Evolutionary conservation across 2,888 invertebrate genomes (phyloP).

Genomic region (Sarcophaga caerulescens): DNA sequence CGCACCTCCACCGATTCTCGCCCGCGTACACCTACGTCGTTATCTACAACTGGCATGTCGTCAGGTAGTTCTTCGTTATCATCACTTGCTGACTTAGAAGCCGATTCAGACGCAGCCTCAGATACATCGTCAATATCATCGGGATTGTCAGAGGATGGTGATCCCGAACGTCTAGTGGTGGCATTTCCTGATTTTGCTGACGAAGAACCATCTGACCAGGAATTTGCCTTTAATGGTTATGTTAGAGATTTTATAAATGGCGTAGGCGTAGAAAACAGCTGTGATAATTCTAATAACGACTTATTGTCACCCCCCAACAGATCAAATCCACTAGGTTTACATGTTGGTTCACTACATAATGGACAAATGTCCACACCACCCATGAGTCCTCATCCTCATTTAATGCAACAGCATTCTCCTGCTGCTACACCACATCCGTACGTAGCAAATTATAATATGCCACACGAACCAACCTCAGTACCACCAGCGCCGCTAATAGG

Average conservation of each 20-base stretch:
- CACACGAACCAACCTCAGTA: slow-evolving; percentile 56
- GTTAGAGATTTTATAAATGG: slow-evolving; percentile 80
- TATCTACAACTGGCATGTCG: slow-evolving; percentile 78
- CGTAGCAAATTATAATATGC: slow-evolving; percentile 63
- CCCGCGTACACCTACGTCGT: slow-evolving; percentile 70
- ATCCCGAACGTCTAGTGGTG: slow-evolving; percentile 74
- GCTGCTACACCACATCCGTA: slow-evolving; percentile 68
- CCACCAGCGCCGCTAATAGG: slow-evolving; percentile 51
- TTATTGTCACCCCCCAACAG: slow-evolving; percentile 45
- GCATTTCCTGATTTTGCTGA: slow-evolving; percentile 79
- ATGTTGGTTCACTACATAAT: slow-evolving; percentile 42
- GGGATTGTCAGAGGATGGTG: slow-evolving; percentile 74
- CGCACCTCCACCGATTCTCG: slow-evolving; percentile 77
- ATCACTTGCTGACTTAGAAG: slow-evolving; percentile 72
- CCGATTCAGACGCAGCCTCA: slow-evolving; percentile 75
- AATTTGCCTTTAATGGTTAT: slow-evolving; percentile 79
- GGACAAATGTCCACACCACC: slow-evolving; percentile 56
- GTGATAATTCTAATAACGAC: slow-evolving; percentile 69
- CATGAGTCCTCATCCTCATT: slow-evolving; percentile 55
- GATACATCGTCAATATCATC: slow-evolving; percentile 75
- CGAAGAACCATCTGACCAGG: slow-evolving; percentile 76
- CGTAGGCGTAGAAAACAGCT: slow-evolving; percentile 76
- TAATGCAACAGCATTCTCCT: slow-evolving; percentile 57
- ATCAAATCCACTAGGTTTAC: slow-evolving; percentile 38
- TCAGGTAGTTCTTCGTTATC: slow-evolving; percentile 63